These are phyloP conservation scores for Elysia chlorotica DNA, from an alignment of 1,140 invertebrate genomes.

Conservation along the genomic window DNA sequence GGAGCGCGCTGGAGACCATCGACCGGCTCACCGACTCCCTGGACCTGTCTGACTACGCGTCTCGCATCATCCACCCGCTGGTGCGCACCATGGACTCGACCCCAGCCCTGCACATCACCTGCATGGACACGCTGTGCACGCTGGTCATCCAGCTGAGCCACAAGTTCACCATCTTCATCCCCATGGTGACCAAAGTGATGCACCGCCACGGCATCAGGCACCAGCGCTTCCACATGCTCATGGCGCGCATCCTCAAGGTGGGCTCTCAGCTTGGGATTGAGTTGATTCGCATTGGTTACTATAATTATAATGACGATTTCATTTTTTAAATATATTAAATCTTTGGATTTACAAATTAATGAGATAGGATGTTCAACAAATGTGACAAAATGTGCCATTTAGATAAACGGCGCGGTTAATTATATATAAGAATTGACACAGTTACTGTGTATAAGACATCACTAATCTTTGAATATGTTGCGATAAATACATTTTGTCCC, in stretches of 20 bases:
- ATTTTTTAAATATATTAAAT: no score
- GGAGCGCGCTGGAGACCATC: constrained; percentile 86
- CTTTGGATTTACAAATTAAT: no score
- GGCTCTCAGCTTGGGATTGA: no score
- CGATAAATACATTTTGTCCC: not conserved
- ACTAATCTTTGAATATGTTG: no score
- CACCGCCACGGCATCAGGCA: constrained; percentile 82
- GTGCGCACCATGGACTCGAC: constrained; percentile 81
- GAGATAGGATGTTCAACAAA: no score
- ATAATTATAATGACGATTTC: no score
- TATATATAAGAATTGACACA: no score
- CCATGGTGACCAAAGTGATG: constrained; percentile 85
- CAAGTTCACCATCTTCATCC: constrained; percentile 91
- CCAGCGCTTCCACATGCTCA: constrained; percentile 75
- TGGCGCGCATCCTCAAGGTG: constrained; percentile 64
- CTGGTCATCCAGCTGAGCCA: constrained; percentile 85
- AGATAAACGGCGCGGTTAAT: no score
- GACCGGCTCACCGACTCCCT: constrained; percentile 88
- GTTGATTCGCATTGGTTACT: no score
- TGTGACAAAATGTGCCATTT: no score
- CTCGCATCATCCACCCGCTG: constrained; percentile 90
- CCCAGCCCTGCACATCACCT: constrained; percentile 75
- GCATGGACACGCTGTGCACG: constrained; percentile 90
- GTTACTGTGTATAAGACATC: no score
- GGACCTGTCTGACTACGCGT: constrained; percentile 90